phyloP scores from a whole-genome alignment of 1,140 invertebrate species.

The Agrilus planipennis region DNA sequence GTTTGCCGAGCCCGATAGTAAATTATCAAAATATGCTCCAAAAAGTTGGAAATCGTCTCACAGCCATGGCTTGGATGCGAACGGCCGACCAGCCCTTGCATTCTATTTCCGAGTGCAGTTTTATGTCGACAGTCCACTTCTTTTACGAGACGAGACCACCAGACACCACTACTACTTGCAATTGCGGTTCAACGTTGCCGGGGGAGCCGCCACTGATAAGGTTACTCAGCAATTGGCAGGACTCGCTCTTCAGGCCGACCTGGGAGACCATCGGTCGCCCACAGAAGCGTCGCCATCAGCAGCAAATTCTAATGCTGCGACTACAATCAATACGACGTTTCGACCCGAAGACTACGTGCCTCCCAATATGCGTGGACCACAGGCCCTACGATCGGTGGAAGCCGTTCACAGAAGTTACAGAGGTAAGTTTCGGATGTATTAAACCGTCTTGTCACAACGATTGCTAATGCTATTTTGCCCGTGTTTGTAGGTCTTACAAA shows the following conservation, averaged over 20 bases:
- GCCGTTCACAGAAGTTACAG: constrained; percentile 60
- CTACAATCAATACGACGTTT: constrained; percentile 50
- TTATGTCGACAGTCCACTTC: constrained; percentile 79
- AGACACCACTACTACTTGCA: constrained; percentile 89
- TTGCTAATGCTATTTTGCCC: too few species aligned
- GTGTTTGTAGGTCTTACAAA: constrained; percentile 33
- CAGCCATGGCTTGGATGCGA: constrained; percentile 80
- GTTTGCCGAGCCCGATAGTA: constrained; percentile 86
- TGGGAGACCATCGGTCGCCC: constrained; percentile 76
- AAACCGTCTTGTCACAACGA: too few species aligned
- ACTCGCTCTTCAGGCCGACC: constrained; percentile 74
- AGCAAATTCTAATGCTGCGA: too few species aligned
- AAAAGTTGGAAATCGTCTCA: constrained; percentile 90
- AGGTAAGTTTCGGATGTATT: constrained; percentile 46
- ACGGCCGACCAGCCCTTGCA: constrained; percentile 76
- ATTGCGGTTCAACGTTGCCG: constrained; percentile 76
- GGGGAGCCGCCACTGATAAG: constrained; percentile 53
- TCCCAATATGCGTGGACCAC: constrained; percentile 44
- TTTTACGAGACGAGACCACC: constrained; percentile 80
- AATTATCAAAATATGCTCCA: constrained; percentile 89
- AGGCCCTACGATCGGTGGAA: constrained; percentile 47
- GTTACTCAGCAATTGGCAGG: constrained; percentile 71
- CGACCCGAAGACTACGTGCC: constrained; percentile 65
- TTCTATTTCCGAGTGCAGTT: constrained; percentile 90
- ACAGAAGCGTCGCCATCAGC: constrained; percentile 21